Evolutionary conservation across 2,113 vertebrate species (phyloP).

Genomic region (Setophaga coronata): DNA sequence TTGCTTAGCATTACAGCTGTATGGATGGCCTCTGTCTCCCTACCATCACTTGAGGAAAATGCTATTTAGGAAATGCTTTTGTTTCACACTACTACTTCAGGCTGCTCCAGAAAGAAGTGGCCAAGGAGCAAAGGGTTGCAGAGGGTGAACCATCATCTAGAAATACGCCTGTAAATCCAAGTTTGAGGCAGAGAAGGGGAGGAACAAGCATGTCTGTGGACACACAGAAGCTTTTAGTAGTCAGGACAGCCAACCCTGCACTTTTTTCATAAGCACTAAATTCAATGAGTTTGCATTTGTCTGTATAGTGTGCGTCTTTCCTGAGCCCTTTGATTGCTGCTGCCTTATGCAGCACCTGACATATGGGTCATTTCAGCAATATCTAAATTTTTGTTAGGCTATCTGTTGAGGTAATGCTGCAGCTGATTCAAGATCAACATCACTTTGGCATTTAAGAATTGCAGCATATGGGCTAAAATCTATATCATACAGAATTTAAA

Average conservation of each 20-base stretch:
- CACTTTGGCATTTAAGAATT: background rate
- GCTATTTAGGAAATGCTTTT: background rate
- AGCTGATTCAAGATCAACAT: background rate
- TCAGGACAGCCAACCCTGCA: background rate
- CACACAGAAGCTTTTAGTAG: background rate
- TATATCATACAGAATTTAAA: background rate
- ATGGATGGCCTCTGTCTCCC: background rate
- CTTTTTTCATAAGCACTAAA: background rate
- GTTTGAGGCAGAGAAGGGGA: background rate
- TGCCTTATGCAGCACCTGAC: background rate
- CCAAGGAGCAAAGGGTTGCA: background rate
- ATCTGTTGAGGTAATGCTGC: background rate
- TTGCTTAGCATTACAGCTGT: fast-evolving
- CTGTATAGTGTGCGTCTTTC: background rate
- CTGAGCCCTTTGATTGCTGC: background rate
- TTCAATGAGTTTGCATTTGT: background rate
- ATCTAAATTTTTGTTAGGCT: background rate
- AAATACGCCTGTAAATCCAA: background rate
- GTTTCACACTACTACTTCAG: background rate
- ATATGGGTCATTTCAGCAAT: background rate
- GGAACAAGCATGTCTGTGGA: background rate
- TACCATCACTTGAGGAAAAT: background rate
- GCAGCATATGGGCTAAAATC: background rate
- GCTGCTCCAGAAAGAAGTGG: background rate
- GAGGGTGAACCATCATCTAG: background rate